Base-by-base conservation (phyloP, 2,888 invertebrate species). In the Aromia moschata region DNA sequence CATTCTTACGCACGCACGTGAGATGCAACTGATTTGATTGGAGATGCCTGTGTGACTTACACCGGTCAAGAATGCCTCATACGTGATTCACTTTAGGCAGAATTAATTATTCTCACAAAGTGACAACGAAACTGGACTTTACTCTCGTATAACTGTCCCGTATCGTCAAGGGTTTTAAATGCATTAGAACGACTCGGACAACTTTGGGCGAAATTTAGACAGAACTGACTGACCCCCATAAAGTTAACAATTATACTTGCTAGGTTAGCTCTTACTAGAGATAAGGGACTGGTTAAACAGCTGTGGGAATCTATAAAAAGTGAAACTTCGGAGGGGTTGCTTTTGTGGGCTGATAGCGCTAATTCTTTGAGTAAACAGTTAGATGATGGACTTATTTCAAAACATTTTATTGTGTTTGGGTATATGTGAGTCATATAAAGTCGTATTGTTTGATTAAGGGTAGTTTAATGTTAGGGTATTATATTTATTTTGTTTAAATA, bases 221-320 rank as follows among this genome's bases (percentile, higher is more conserved):
- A n/a, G n/a, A n/a, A n/a, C 49, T 18, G 31, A 51, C n/a, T 51
- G 25, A 51, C 51, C 51, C 51, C 41, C 25, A 41, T 41, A 16
- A 31, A 41, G 12, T 15, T 17, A 41, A 52, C 41, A 30, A 41
- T 31, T 25, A 17, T 49, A 30, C 25, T 38, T n/a, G n/a, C n/a
- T n/a, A n/a, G n/a, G n/a, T 37, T 25, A 30, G 37, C 36, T 38
- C 9, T 51, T 38, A 25, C 11, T 12, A 4, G 40, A 40, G 41
- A 52, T 52, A 52, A 31, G 17, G 31, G 31, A 31, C 5, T 38
- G 15, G 37, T 30, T 14, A 37, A 25, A 38, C 15, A 52, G 30
- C 17, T 40, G 30, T 52, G 41, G 52, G 52, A 52, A 52, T 41
- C 30, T 14, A 40, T 33, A 40, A 41, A 41, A 41, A 12, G 18